Conservation (phyloP, 1,140 invertebrate genomes). For the Hyphantria cunea region DNA sequence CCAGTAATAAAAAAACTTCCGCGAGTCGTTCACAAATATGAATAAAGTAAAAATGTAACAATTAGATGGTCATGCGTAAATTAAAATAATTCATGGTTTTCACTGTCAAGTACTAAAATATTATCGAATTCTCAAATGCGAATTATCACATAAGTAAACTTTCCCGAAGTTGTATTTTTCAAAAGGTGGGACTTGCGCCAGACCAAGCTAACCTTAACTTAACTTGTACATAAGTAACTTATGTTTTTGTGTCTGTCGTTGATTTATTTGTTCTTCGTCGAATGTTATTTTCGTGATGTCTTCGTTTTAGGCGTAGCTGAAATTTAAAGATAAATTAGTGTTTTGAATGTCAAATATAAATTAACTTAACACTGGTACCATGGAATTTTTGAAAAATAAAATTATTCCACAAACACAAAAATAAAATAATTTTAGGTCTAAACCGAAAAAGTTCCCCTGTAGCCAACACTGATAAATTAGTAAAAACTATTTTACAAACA, state of each 20-base stretch:
- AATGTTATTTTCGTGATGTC: slow-evolving; percentile 49
- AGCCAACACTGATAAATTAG: too few species aligned
- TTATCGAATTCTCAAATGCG: too few species aligned
- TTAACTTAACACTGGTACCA: slow-evolving; percentile 21
- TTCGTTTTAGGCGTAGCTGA: slow-evolving; percentile 72
- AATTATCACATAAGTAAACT: slow-evolving; percentile 12
- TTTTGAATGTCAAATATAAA: background rate
- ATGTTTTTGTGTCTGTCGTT: slow-evolving; percentile 45
- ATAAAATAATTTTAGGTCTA: slow-evolving; percentile 6
- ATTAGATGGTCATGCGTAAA: too few species aligned
- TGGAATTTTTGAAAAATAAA: slow-evolving; percentile 21
- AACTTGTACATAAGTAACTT: slow-evolving; percentile 56
- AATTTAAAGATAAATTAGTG: slow-evolving; percentile 40
- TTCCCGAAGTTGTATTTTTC: slow-evolving; percentile 23
- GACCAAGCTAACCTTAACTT: slow-evolving; percentile 50
- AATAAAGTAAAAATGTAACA: too few species aligned
- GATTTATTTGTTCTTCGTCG: slow-evolving; percentile 51
- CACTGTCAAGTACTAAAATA: too few species aligned
- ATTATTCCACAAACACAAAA: slow-evolving; percentile 19
- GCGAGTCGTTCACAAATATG: too few species aligned
- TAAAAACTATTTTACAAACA: too few species aligned
- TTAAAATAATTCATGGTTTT: too few species aligned
- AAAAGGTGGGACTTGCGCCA: slow-evolving; percentile 59
- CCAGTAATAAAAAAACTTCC: too few species aligned
- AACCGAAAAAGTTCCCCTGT: background rate